Evolutionary conservation across 2,888 invertebrate genomes (phyloP), one percentile per base, ranked within the genome.

Genomic region (Exocentrus adspersus): DNA sequence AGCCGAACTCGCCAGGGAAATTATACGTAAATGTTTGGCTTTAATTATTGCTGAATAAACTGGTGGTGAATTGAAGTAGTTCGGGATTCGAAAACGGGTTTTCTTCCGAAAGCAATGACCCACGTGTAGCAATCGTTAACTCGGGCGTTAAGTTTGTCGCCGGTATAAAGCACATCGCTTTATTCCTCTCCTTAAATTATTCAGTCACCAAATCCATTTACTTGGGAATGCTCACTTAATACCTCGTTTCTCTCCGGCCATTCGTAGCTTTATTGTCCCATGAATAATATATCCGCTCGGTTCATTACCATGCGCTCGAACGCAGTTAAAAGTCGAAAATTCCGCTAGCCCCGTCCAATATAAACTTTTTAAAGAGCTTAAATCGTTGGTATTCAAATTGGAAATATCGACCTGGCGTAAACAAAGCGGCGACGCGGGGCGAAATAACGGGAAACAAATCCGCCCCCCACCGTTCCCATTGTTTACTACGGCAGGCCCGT

Each of bases 361-460:
- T 24, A 48, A 48, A 48, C 28, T 48, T 48, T 30, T 48, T n/a
- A 46, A 37, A 46, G 6, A 46, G 46, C 24, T 46, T 46, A 48
- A 48, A 16, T 28, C 24, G 48, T 48, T 28, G 7, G 28, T 17
- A 48, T 48, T 48, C 28, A 48, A 48, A 48, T 48, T 48, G 28
- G 28, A 48, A 48, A 48, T 48, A 48, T 28, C 28, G 17, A 48
- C 28, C 28, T 20, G 48, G 28, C 48, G 20, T 45, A 17, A 45
- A 45, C 20, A 45, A 1, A 48, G 9, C 48, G 14, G 48, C 14
- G n/a, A 28, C 2, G 28, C 6, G 9, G 28, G 16, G 20, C 9
- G 9, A 48, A 20, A 24, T 46, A 46, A 46, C 28, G 48, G 28
- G 48, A 48, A 48, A 48, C 28, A 48, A 28, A 48, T 48, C 20